Conservation (phyloP, 2,888 invertebrate genomes). For the Rosalia funebris region DNA sequence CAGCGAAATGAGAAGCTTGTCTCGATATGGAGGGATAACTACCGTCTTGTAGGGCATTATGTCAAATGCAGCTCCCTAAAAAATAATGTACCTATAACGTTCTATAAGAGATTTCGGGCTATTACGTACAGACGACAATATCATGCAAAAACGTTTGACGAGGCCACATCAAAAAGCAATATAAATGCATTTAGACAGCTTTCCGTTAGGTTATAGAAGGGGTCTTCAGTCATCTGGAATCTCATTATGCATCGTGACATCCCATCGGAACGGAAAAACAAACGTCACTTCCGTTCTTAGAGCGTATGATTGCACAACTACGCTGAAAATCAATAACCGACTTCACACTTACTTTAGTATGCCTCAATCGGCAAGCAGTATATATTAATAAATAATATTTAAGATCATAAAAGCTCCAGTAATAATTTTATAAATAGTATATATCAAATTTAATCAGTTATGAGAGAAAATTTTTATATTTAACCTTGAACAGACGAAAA, state of each 20-base stretch:
- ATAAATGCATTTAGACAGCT: constrained; percentile 49
- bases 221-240: constrained; percentile 27
- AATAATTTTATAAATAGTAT: too few species aligned
- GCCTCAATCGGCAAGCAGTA: too few species aligned
- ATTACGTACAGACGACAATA: constrained; percentile 49
- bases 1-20: background rate
- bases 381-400: too few species aligned
- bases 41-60: background rate
- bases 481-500: too few species aligned
- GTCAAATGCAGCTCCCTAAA: background rate
- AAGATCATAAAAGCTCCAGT: too few species aligned
- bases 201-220: constrained; percentile 35
- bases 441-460: too few species aligned
- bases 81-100: background rate
- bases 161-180: constrained; percentile 53
- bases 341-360: too few species aligned
- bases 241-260: constrained; percentile 50
- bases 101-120: constrained; percentile 32
- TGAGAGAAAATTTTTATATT: too few species aligned
- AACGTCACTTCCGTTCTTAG: constrained; percentile 49
- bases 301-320: constrained; percentile 50
- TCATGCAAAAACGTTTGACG: constrained; percentile 46
- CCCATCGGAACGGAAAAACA: constrained; percentile 51
- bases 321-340: constrained; percentile 13
- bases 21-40: background rate